Percentiles rank a stretch among this genome's conserved stretches.
phyloP scores from a whole-genome alignment of 2,113 vertebrate species.

The Varanus salvator region DNA sequence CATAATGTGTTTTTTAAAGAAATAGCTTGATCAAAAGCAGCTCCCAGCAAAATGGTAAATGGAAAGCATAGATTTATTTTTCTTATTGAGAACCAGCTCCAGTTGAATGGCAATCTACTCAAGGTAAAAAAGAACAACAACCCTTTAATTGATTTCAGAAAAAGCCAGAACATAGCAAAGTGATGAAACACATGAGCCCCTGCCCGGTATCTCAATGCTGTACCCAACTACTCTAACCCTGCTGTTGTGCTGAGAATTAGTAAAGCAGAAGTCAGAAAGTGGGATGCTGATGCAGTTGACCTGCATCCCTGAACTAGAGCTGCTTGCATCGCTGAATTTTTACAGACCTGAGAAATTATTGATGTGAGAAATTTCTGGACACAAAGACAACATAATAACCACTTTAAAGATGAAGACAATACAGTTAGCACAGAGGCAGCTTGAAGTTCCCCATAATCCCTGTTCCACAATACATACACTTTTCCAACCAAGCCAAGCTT shows the following conservation, averaged over 20 bases:
- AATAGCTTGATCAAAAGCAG: slow-evolving; percentile 14
- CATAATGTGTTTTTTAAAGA: not conserved
- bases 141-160: slow-evolving; percentile 27
- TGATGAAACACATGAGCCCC: slow-evolving; percentile 11
- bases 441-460: slow-evolving; percentile 1
- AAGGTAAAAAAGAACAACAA: fast-evolving
- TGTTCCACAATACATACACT: not conserved
- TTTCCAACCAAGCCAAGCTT: not conserved
- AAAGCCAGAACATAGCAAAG: not conserved
- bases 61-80: not conserved
- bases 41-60: not conserved
- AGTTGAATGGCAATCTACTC: slow-evolving; percentile 24
- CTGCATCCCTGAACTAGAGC: not conserved
- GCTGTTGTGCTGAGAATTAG: fast-evolving
- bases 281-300: not conserved
- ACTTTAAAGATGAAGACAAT: not conserved
- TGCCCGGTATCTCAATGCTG: not conserved
- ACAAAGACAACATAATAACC: fast-evolving
- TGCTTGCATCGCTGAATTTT: not conserved
- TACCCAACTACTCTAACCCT: fast-evolving
- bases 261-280: fast-evolving
- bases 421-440: slow-evolving; percentile 43
- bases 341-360: not conserved
- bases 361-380: not conserved
- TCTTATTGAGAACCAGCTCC: not conserved